phyloP scores from a whole-genome alignment of 2,113 vertebrate genomes.

The Myiopsitta monachus region DNA sequence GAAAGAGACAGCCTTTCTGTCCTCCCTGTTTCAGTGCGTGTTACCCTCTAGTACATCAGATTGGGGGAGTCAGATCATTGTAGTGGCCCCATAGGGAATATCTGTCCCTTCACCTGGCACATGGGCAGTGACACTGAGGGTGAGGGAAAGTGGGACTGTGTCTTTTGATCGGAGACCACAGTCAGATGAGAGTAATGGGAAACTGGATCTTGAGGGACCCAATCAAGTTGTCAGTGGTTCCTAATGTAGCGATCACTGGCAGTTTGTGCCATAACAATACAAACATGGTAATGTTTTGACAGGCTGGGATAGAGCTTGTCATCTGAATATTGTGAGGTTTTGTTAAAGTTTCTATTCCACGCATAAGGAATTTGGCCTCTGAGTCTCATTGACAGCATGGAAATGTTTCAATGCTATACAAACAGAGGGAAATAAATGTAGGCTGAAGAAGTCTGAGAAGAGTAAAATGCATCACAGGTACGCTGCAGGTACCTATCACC shows the following conservation, averaged over 20 bases:
- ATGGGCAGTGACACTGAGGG: not conserved
- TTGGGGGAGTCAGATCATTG: not conserved
- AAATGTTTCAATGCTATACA: not conserved
- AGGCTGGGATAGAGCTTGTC: not conserved
- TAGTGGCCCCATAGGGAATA: not conserved
- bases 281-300: not conserved
- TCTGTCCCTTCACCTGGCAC: not conserved
- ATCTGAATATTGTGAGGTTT: not conserved
- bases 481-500: not conserved
- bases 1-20: not conserved
- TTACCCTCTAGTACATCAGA: not conserved
- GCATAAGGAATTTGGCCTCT: not conserved
- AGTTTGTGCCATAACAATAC: not conserved
- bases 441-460: not conserved
- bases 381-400: not conserved
- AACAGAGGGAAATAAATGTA: not conserved
- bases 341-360: not conserved
- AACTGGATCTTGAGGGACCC: not conserved
- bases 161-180: not conserved
- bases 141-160: not conserved
- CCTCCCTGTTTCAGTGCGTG: accelerated
- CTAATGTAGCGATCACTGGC: not conserved
- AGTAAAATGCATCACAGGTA: not conserved
- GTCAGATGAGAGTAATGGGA: not conserved
- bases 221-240: not conserved